Conservation (phyloP, 2,113 vertebrate genomes). For the Dipodomys stephensi region DNA sequence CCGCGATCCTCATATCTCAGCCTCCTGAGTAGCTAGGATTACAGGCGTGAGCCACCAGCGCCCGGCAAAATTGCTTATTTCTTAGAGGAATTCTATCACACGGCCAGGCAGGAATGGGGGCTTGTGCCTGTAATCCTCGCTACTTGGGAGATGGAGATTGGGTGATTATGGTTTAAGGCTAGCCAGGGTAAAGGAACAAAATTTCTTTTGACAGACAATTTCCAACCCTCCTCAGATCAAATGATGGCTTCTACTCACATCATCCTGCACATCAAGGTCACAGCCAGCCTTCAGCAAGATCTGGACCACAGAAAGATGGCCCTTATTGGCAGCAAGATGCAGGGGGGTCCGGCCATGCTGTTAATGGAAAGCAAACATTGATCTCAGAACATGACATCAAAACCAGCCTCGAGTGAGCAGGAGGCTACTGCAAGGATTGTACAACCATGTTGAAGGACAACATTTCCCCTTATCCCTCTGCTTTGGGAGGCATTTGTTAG, state of each 20-base stretch:
- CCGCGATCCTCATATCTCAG: too few relatives aligned
- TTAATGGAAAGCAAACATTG: constrained; percentile 79
- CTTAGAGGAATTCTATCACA: not conserved
- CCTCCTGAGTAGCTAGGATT: too few relatives aligned
- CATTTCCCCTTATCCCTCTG: accelerated
- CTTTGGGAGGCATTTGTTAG: not conserved
- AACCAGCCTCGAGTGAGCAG: not conserved
- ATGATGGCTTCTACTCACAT: constrained; percentile 90
- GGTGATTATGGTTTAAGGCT: too few relatives aligned
- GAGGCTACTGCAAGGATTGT: not conserved
- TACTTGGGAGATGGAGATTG: too few relatives aligned
- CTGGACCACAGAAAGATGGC: constrained; percentile 94
- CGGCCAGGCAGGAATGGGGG: too few relatives aligned
- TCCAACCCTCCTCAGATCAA: not conserved
- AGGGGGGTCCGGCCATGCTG: constrained; percentile 97
- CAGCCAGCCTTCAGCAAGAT: constrained; percentile 97
- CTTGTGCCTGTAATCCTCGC: too few relatives aligned
- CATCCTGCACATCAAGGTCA: constrained; percentile 97
- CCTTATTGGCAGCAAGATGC: constrained; percentile 96
- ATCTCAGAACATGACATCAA: constrained; percentile 41
- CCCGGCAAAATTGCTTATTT: not conserved
- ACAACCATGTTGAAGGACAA: not conserved
- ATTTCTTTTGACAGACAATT: not conserved
- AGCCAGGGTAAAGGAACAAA: too few relatives aligned
- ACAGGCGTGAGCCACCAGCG: too few relatives aligned